A percentile compares a stretch with the other conserved stretches of the same genome.
phyloP scores from a whole-genome alignment of 2,888 invertebrate species.

The Syrphus vitripennis region DNA sequence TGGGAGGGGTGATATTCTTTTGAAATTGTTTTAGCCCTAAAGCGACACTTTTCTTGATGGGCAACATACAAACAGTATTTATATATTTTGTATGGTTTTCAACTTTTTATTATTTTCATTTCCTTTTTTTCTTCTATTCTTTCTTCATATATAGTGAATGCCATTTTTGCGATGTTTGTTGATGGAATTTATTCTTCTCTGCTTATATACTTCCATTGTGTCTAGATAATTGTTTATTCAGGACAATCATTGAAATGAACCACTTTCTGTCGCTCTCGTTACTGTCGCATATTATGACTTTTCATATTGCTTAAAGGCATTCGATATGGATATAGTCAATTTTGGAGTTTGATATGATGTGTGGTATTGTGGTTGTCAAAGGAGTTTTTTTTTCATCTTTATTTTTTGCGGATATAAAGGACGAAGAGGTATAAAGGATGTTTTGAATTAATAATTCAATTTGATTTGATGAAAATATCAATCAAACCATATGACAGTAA shows the following conservation, averaged over 20 bases:
- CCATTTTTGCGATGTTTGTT: background rate
- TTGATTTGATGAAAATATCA: too few relatives aligned
- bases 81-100: background rate
- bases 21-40: constrained; percentile 2
- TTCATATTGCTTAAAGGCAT: background rate
- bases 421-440: too few relatives aligned
- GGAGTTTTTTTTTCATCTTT: background rate
- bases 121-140: background rate
- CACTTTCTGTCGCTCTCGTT: background rate
- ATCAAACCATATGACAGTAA: too few relatives aligned
- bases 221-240: constrained; percentile 16
- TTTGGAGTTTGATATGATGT: background rate
- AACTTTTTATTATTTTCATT: background rate
- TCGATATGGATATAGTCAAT: background rate
- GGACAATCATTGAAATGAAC: constrained; percentile 8
- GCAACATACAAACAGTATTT: background rate
- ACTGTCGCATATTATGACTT: background rate
- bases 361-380: background rate
- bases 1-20: constrained; percentile 1
- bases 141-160: background rate
- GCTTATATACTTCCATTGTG: background rate
- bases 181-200: background rate
- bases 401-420: background rate
- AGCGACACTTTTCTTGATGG: background rate
- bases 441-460: too few relatives aligned